Conservation (phyloP, 2,888 invertebrate genomes). For the Miltochrista miniata region DNA sequence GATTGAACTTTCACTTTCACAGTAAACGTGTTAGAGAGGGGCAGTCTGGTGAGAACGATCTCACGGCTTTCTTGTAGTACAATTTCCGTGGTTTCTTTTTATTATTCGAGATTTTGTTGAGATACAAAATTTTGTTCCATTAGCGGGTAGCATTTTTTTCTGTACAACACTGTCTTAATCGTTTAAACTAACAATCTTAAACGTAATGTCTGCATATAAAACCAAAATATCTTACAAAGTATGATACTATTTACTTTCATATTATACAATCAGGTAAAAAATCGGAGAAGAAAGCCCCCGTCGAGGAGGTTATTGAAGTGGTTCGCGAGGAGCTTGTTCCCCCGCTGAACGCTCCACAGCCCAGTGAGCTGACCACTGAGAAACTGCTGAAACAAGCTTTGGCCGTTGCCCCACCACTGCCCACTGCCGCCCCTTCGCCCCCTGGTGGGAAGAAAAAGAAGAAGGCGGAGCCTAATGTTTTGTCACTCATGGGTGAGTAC, state of each 20-base stretch:
- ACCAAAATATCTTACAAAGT: too few species aligned
- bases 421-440: slow-evolving; percentile 47
- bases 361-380: slow-evolving; percentile 73
- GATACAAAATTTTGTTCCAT: too few species aligned
- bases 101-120: too few species aligned
- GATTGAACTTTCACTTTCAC: too few species aligned
- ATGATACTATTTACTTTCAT: not conserved
- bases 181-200: too few species aligned
- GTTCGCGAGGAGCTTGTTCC: slow-evolving; percentile 64
- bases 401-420: slow-evolving; percentile 33
- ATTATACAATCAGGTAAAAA: slow-evolving; percentile 55
- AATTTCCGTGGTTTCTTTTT: too few species aligned
- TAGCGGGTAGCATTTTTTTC: too few species aligned
- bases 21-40: too few species aligned
- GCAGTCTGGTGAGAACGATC: too few species aligned
- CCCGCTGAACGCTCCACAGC: slow-evolving; percentile 69
- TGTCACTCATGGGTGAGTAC: slow-evolving; percentile 70
- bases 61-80: too few species aligned
- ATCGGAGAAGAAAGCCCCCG: slow-evolving; percentile 56
- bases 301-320: slow-evolving; percentile 43
- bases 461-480: slow-evolving; percentile 68
- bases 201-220: too few species aligned
- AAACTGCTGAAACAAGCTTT: slow-evolving; percentile 71
- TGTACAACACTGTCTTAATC: too few species aligned
- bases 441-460: slow-evolving; percentile 70